phyloP scores from a whole-genome alignment of 2,113 vertebrate genomes.

The Phrynosoma blainvillii region DNA sequence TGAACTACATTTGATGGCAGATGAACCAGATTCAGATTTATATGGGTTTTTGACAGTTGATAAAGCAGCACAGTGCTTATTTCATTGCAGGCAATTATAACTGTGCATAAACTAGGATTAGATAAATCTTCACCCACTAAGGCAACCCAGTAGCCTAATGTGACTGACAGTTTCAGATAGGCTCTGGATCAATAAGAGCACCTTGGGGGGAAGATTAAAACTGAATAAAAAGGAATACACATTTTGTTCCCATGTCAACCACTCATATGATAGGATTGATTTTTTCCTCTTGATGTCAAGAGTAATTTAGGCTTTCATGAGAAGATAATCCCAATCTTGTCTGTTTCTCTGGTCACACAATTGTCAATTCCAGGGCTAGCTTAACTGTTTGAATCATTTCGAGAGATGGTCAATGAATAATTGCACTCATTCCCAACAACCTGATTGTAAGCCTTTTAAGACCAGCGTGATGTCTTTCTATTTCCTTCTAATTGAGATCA shows the following conservation, averaged over 20 bases:
- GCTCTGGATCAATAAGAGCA: constrained; percentile 23
- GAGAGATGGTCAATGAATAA: not conserved
- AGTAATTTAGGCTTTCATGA: constrained; percentile 37
- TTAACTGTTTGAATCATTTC: not conserved
- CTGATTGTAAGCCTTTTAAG: constrained; percentile 20
- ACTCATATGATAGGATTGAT: constrained; percentile 3
- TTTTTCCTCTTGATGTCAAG: constrained; percentile 29
- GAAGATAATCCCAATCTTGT: not conserved
- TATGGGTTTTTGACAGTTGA: not conserved
- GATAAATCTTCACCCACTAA: constrained; percentile 31
- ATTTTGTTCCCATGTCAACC: constrained; percentile 50
- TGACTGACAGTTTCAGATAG: constrained; percentile 48
- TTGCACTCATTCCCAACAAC: not conserved
- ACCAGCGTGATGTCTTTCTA: constrained; percentile 12
- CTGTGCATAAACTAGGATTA: constrained; percentile 27
- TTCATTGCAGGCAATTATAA: constrained; percentile 28
- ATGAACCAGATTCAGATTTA: not conserved
- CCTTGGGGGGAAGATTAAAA: constrained; percentile 16
- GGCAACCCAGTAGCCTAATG: not conserved
- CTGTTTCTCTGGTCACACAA: not conserved
- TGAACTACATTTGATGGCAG: not conserved
- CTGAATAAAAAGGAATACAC: constrained; percentile 41
- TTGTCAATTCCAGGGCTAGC: constrained; percentile 9
- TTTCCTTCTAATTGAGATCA: constrained; percentile 15
- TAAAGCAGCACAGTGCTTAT: constrained; percentile 2